phyloP scores from a whole-genome alignment of 2,797 vertebrate species.

The Phoeniculus purpureus region DNA sequence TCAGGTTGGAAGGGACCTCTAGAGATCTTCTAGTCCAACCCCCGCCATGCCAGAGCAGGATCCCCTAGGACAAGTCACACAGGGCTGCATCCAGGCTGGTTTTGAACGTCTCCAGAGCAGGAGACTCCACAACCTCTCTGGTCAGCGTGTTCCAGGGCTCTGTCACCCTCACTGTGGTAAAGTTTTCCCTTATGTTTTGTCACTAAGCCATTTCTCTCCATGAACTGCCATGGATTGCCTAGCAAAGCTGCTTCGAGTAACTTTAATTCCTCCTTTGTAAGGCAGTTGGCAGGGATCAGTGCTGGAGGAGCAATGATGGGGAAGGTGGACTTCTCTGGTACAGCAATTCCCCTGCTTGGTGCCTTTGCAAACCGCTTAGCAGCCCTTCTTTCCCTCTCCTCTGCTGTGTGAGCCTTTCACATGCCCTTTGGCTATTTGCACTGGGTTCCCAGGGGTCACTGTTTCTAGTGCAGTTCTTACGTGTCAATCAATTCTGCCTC shows the following conservation, averaged over 20 bases:
- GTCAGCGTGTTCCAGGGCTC: no score
- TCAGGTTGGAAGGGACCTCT: no score
- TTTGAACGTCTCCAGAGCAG: no score
- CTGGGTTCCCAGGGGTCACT: not conserved
- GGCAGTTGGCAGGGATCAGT: not conserved
- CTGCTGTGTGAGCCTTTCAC: accelerated
- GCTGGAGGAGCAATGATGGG: not conserved
- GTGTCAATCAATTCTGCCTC: accelerated
- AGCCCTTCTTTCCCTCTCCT: not conserved
- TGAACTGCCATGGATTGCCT: slow-evolving; percentile 1
- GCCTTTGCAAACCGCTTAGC: not conserved
- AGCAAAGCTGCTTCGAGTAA: not conserved
- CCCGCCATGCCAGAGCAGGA: no score
- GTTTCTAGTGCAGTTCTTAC: accelerated
- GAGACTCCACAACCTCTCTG: no score
- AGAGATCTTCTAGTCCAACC: no score
- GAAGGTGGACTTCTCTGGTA: not conserved
- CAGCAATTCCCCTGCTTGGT: not conserved
- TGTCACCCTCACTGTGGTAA: no score
- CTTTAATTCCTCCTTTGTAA: not conserved
- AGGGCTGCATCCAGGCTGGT: no score
- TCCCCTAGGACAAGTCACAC: no score
- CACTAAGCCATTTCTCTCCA: not conserved
- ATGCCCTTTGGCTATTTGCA: not conserved
- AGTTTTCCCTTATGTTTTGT: no score